A percentile compares a stretch with the other conserved stretches of the same genome.
Evolutionary conservation across 2,888 invertebrate genomes (phyloP).

Genomic region (Nudaria mundana): DNA sequence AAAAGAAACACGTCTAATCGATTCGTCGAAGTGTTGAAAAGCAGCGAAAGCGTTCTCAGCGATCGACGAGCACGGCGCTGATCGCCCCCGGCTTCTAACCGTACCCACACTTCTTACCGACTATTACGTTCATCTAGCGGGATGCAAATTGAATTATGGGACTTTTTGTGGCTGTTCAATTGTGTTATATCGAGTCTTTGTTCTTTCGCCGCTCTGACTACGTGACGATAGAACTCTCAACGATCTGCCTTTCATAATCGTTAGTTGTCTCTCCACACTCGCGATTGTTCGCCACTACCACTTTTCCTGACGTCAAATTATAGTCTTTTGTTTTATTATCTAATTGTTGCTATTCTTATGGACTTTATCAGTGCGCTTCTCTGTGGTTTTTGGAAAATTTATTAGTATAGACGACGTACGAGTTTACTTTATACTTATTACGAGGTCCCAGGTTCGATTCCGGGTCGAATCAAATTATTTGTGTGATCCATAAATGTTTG

Average conservation of each 20-base stretch:
- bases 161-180: slow-evolving; percentile 76
- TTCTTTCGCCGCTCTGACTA: slow-evolving; percentile 66
- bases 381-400: slow-evolving; percentile 39
- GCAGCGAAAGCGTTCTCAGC: slow-evolving; percentile 76
- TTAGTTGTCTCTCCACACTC: slow-evolving; percentile 41
- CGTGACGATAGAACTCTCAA: slow-evolving; percentile 74
- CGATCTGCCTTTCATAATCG: slow-evolving; percentile 71
- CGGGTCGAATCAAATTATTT: no score
- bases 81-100: slow-evolving; percentile 62
- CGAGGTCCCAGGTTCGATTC: no score
- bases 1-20: slow-evolving; percentile 67
- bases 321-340: slow-evolving; percentile 75
- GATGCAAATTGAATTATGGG: slow-evolving; percentile 81
- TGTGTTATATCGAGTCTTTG: slow-evolving; percentile 72
- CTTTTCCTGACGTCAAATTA: slow-evolving; percentile 72
- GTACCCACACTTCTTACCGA: slow-evolving; percentile 61
- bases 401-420: slow-evolving; percentile 5
- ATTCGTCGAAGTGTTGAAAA: slow-evolving; percentile 77
- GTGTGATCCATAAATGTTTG: no score
- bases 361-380: slow-evolving; percentile 46
- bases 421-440: background rate
- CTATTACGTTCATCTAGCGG: slow-evolving; percentile 74
- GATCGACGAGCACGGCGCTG: slow-evolving; percentile 40
- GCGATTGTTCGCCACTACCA: slow-evolving; percentile 67
- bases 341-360: slow-evolving; percentile 74